phyloP scores from a whole-genome alignment of 2,888 invertebrate species.

The Zonitis immaculata region DNA sequence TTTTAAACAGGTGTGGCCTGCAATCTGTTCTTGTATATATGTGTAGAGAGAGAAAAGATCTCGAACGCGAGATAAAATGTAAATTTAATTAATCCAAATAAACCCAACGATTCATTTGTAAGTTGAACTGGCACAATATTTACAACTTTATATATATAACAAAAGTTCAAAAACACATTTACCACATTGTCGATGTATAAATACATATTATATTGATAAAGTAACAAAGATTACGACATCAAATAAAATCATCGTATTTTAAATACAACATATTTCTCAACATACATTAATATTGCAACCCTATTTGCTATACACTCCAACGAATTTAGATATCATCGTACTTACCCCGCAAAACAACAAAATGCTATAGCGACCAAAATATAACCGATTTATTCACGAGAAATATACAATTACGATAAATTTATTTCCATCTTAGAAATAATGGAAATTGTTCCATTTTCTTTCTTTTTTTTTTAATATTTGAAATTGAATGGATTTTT shows the following conservation, averaged over 20 bases:
- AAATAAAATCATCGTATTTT: no score
- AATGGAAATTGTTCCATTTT: no score
- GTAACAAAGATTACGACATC: no score
- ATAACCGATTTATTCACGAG: no score
- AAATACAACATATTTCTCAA: no score
- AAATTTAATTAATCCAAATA: conserved; percentile 35
- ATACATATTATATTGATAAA: no score
- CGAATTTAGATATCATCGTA: no score
- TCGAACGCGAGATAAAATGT: conserved; percentile 31
- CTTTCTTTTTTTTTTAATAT: no score
- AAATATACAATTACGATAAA: no score
- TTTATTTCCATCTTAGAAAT: no score
- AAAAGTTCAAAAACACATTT: conserved; percentile 18
- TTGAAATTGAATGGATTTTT: neutral
- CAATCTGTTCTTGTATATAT: conserved; percentile 9
- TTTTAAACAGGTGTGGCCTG: conserved; percentile 16
- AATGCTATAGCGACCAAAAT: neutral
- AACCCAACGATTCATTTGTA: conserved; percentile 27
- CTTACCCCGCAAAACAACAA: no score
- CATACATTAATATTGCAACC: conserved; percentile 11
- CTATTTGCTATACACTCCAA: conserved; percentile 7
- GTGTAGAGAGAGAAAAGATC: conserved; percentile 20
- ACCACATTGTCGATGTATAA: neutral
- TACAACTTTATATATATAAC: no score
- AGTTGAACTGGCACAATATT: conserved; percentile 16